These are phyloP conservation scores for Rostratula benghalensis DNA, from an alignment of 2,113 vertebrate genomes.

Conservation along the genomic window DNA sequence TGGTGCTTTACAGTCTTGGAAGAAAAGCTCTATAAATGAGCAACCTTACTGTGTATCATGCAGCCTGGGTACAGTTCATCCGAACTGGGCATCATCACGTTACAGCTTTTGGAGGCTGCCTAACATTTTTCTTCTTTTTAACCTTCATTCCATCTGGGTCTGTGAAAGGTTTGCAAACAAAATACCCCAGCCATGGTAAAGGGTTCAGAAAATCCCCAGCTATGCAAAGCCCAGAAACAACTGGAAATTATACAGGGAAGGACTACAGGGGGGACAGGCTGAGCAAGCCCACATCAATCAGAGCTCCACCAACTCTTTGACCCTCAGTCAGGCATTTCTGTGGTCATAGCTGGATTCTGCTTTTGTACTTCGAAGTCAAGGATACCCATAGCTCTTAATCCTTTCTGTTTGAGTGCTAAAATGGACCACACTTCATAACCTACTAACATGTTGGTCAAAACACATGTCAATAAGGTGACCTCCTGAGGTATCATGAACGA, in stretches of 20 bases:
- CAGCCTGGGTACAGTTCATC: conserved; percentile 49
- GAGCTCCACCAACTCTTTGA: not conserved
- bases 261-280: not conserved
- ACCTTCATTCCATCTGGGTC: not conserved
- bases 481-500: not conserved
- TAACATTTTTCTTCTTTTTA: not conserved
- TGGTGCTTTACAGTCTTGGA: conserved; percentile 34
- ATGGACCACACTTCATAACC: not conserved
- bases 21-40: conserved; percentile 49
- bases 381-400: not conserved
- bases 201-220: not conserved
- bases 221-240: not conserved
- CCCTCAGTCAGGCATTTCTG: not conserved
- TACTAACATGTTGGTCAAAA: not conserved
- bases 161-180: not conserved
- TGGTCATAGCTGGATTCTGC: not conserved
- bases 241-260: not conserved
- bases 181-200: not conserved
- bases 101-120: not conserved
- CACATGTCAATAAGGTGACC: not conserved
- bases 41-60: not conserved
- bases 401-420: not conserved
- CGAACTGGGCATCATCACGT: not conserved
- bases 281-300: not conserved
- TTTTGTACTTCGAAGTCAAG: not conserved